These are phyloP conservation scores for Drosophila persimilis DNA, from an alignment of 1,140 invertebrate species.

Conservation along the genomic window DNA sequence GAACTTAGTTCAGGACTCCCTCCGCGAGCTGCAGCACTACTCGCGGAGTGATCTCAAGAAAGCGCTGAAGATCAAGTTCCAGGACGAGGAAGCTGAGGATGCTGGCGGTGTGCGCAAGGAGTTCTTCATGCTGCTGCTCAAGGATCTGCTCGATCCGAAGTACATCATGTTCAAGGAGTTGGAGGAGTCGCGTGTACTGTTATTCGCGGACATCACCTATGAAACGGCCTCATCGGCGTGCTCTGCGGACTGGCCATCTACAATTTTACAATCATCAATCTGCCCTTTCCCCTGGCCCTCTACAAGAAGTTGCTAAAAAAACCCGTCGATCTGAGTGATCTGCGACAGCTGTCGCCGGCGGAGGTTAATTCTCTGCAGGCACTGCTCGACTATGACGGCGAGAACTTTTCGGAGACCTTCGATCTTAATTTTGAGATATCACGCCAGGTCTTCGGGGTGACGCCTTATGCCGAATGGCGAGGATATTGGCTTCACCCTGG, in stretches of 20 bases:
- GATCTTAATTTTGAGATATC: slow-evolving; percentile 93
- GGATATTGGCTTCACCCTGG: slow-evolving; percentile 91
- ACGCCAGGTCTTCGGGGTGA: slow-evolving; percentile 91
- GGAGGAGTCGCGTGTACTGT: slow-evolving; percentile 94
- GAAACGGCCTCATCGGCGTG: slow-evolving; percentile 94
- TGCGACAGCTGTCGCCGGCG: slow-evolving; percentile 91
- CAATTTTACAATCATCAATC: slow-evolving; percentile 97
- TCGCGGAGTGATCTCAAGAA: slow-evolving; percentile 93
- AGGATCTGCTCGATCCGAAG: slow-evolving; percentile 97
- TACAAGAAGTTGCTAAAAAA: slow-evolving; percentile 97
- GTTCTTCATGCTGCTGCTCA: slow-evolving; percentile 96
- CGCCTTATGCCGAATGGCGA: slow-evolving; percentile 92
- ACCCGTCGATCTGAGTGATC: slow-evolving; percentile 89
- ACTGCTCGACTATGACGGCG: slow-evolving; percentile 91
- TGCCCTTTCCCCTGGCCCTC: slow-evolving; percentile 96
- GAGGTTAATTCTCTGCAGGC: slow-evolving; percentile 89
- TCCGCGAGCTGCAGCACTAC: slow-evolving; percentile 90
- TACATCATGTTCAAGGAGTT: slow-evolving; percentile 99
- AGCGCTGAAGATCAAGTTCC: slow-evolving; percentile 95
- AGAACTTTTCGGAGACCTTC: slow-evolving; percentile 94
- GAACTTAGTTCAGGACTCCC: slow-evolving; percentile 94
- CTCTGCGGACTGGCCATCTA: slow-evolving; percentile 98
- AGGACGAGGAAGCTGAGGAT: slow-evolving; percentile 97
- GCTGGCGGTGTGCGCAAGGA: slow-evolving; percentile 98
- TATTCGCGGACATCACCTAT: slow-evolving; percentile 94